Base-by-base conservation (phyloP, 2,888 invertebrate species). In the Eugnorisma glareosa region DNA sequence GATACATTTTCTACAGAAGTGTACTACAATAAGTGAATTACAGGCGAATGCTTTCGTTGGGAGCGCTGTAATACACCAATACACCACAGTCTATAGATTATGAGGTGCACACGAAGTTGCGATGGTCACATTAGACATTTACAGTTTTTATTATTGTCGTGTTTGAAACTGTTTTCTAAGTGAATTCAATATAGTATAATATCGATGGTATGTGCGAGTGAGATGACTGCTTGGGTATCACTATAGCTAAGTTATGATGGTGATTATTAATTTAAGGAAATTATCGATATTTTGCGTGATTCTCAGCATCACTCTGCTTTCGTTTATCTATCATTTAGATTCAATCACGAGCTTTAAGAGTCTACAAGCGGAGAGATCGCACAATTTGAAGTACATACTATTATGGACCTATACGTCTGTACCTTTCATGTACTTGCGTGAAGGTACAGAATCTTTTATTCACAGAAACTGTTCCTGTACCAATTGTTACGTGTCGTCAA, bases 401-500 rank as follows among this genome's bases (percentile, higher is more conserved):
- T 86, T 90, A 76, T 95, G 94, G 95, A 94, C 87, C 6, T 18
- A 18, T 3, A 78, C 90, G 10, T 86, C 75, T 8, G 90, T 92
- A 10, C 94, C 94, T 0, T 75, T 89, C 13, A n/a, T 21, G 8
- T 11, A 67, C 61, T 89, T 95, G 81, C 88, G 88, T 18, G 72
- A 82, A 45, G 94, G 93, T 1, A 85, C 69, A 35, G 79, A 89
- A 28, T 90, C 89, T 11, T 95, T 95, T 67, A 80, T 89, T 37
- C 83, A 88, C 5, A 90, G 89, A 71, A 89, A 90, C 0, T 95
- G 95, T 86, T 67, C 89, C 0, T 85, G 88, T n/a, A 90, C 82
- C 0, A 95, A 94, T 35, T 96, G 95, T 83, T 93, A 88, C 40
- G 91, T 95, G 0, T 92, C 95, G 0, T 81, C 86, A 3, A 84